These are phyloP conservation scores for Terebella lapidaria DNA, from an alignment of 2,888 invertebrate genomes.

Conservation along the genomic window DNA sequence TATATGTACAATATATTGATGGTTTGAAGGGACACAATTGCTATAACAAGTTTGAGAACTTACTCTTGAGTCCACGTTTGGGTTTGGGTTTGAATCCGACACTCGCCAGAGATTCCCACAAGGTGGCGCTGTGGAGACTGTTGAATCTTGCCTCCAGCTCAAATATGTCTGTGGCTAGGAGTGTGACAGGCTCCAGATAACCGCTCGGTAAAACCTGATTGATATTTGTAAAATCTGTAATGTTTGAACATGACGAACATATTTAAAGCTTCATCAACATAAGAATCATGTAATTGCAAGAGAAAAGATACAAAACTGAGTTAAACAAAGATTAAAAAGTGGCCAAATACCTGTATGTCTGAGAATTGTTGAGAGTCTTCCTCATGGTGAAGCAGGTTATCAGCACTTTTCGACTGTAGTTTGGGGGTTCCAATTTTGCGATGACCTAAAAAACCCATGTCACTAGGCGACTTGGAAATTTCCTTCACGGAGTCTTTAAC, in stretches of 20 bases:
- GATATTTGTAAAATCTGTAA: not conserved
- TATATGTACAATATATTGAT: too few species aligned
- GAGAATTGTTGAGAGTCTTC: conserved; percentile 10
- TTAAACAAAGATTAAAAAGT: not conserved
- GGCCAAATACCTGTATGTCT: conserved; percentile 11
- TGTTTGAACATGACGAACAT: too few species aligned
- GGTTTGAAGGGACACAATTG: too few species aligned
- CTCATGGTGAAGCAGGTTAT: conserved; percentile 27
- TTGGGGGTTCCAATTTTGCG: not conserved
- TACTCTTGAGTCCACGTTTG: conserved; percentile 39
- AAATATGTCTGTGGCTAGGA: conserved; percentile 34
- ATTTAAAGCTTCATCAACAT: too few species aligned
- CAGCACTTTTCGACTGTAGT: conserved; percentile 28
- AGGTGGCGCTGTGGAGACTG: conserved; percentile 32
- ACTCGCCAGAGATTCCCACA: conserved; percentile 40
- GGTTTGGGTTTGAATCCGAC: conserved; percentile 30
- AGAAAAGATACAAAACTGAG: not conserved
- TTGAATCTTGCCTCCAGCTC: conserved; percentile 41
- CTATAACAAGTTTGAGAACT: not conserved
- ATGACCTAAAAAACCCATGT: conserved; percentile 7
- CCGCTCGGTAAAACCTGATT: not conserved
- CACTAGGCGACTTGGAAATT: conserved; percentile 17
- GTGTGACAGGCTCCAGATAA: conserved; percentile 30
- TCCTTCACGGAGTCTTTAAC: conserved; percentile 2
- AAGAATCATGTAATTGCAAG: not conserved